Percentiles rank a stretch among this genome's conserved stretches.
Conservation (phyloP, 2,113 vertebrate genomes). For the Bos taurus region ARS-UCD2.0 NC_037357.1:9608001-9608500, state of each 20-base stretch:
- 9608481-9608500: not conserved
- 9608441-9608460: not conserved
- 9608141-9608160: not conserved
- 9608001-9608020: not conserved
- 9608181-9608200: not conserved
- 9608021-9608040: not conserved
- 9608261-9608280: not conserved
- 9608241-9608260: not conserved
- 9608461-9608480: not conserved
- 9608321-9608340: not conserved
- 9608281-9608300: not conserved
- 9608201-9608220: not conserved
- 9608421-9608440: not conserved
- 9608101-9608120: not conserved
- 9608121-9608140: not conserved
- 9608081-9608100: not conserved
- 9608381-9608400: not conserved
- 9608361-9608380: not conserved
- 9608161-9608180: not conserved
- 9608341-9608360: not conserved
- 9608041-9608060: not conserved
- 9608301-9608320: not conserved
- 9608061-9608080: not conserved
- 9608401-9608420: not conserved
- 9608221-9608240: not conserved